Evolutionary conservation across 2,113 vertebrate genomes (phyloP).

Genomic region (Hippocampus zosterae): DNA sequence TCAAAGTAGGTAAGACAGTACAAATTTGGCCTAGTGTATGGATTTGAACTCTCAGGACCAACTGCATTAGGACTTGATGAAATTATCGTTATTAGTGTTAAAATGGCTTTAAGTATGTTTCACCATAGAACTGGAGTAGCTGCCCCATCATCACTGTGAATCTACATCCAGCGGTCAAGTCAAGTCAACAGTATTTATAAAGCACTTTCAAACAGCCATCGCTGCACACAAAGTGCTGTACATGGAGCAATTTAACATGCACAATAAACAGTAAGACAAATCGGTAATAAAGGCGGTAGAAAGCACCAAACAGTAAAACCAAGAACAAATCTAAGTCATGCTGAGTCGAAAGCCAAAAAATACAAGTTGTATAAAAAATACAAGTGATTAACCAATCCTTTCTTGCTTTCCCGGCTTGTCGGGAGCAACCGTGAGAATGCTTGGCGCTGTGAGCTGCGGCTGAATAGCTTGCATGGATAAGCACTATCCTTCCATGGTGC

Average conservation of each 20-base stretch:
- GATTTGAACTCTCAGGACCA: neutral
- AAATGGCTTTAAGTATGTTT: neutral
- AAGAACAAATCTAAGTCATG: too few species aligned
- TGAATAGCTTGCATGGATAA: neutral
- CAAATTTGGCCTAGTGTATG: neutral
- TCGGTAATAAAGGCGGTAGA: too few species aligned
- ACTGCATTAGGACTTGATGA: neutral
- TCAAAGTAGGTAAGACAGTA: neutral
- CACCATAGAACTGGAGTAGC: neutral
- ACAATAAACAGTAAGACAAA: too few species aligned
- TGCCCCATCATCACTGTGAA: neutral
- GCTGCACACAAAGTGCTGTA: too few species aligned
- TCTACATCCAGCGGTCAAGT: neutral
- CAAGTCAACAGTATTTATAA: too few species aligned
- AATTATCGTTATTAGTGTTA: neutral
- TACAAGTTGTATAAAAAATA: too few species aligned
- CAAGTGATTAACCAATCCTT: neutral
- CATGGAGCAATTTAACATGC: too few species aligned
- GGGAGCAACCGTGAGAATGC: neutral
- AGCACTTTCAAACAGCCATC: too few species aligned
- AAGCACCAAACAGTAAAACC: too few species aligned
- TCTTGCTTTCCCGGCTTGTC: neutral
- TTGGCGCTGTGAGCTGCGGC: neutral
- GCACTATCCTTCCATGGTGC: neutral
- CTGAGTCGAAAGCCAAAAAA: too few species aligned